Evolutionary conservation across 2,113 vertebrate species (phyloP).

Genomic region (Trogon surrucura): DNA sequence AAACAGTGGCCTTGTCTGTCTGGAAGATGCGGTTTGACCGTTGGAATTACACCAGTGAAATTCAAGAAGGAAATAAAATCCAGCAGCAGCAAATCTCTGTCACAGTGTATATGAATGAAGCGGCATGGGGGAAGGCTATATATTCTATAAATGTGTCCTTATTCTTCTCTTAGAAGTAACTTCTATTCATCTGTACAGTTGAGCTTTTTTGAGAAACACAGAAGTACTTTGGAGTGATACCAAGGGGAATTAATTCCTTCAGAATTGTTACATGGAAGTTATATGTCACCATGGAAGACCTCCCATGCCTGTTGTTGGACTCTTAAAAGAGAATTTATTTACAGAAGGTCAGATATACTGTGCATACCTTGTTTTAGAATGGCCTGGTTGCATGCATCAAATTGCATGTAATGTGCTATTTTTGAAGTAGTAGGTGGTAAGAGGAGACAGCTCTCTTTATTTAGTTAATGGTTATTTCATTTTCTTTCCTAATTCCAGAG

Average conservation of each 20-base stretch:
- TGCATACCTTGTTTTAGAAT: neutral
- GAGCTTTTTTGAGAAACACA: neutral
- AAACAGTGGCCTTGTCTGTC: neutral
- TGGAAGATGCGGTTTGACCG: slow-evolving; percentile 1
- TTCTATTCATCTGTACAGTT: neutral
- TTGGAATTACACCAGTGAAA: slow-evolving; percentile 4
- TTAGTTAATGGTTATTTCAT: neutral
- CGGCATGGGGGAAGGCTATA: neutral
- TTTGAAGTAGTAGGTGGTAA: neutral
- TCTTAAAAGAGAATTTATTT: neutral
- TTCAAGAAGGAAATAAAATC: slow-evolving; percentile 19
- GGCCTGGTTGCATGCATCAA: neutral
- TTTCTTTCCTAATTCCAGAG: neutral
- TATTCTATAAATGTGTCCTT: neutral
- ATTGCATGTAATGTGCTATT: neutral
- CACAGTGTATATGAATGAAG: neutral
- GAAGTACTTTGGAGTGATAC: neutral
- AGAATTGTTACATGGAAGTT: accelerated
- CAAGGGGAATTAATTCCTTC: neutral
- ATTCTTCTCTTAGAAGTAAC: neutral
- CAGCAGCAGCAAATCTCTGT: neutral
- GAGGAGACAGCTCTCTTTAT: neutral
- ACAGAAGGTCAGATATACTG: neutral
- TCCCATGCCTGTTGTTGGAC: neutral
- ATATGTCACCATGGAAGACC: neutral